These are phyloP conservation scores for Equus przewalskii DNA, from an alignment of 2,113 vertebrate genomes.

Conservation along the genomic window DNA sequence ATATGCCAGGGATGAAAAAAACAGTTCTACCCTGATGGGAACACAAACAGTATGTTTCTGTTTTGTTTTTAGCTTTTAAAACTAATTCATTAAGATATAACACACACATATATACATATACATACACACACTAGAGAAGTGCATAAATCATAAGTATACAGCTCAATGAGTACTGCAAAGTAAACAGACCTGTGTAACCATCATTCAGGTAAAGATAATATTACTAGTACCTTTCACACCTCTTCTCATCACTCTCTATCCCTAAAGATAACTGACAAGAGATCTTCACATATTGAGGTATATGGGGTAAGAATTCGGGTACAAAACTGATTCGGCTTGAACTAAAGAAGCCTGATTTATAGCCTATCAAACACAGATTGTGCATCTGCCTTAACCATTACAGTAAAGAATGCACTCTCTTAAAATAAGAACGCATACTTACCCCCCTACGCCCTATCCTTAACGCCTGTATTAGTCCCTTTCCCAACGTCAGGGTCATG, in stretches of 20 bases:
- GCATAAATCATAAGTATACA: not conserved
- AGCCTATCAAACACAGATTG: no score
- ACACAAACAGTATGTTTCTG: not conserved
- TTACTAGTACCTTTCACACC: not conserved
- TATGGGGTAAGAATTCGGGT: no score
- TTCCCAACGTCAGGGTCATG: no score
- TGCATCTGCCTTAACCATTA: no score
- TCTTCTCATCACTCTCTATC: not conserved
- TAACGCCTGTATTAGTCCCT: no score
- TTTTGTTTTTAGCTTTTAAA: constrained; percentile 21
- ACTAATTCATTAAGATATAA: not conserved
- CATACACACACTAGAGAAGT: not conserved
- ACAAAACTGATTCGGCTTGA: no score
- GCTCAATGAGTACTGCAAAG: not conserved
- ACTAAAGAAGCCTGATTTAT: no score
- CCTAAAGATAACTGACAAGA: not conserved
- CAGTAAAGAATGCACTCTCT: no score
- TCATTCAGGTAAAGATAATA: not conserved
- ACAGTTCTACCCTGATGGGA: not conserved
- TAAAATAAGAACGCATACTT: no score
- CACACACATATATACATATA: not conserved
- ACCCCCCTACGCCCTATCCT: no score
- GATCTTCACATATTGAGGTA: no score
- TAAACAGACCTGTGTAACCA: not conserved
- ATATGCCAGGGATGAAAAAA: not conserved